Evolutionary conservation across 2,113 vertebrate genomes (phyloP).

Genomic region (Thymallus thymallus): DNA sequence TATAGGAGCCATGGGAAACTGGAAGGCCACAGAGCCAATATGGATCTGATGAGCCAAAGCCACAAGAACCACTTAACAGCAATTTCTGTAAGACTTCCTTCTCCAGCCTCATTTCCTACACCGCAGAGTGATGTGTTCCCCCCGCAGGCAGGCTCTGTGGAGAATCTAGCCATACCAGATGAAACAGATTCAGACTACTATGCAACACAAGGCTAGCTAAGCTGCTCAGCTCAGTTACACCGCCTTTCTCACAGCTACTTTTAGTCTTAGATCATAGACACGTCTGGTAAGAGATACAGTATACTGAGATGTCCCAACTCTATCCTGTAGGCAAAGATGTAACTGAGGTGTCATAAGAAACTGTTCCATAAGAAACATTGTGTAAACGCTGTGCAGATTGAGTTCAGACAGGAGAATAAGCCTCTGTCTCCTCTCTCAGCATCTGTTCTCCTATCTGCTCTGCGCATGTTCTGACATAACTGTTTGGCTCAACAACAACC

Average conservation of each 20-base stretch:
- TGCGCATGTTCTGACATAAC: not conserved
- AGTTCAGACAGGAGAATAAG: no score
- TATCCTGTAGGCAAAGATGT: no score
- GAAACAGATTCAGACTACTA: slow-evolving; percentile 18
- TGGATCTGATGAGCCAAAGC: slow-evolving; percentile 57
- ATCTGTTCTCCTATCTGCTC: not conserved
- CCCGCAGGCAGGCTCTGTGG: slow-evolving; percentile 33
- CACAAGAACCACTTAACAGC: slow-evolving; percentile 57
- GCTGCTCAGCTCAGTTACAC: no score
- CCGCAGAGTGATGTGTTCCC: slow-evolving; percentile 26
- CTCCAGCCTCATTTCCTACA: slow-evolving; percentile 51
- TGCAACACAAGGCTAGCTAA: not conserved
- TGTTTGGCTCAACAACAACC: not conserved
- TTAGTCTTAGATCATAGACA: no score
- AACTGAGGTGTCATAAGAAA: no score
- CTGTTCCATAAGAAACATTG: no score
- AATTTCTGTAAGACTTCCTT: slow-evolving; percentile 58
- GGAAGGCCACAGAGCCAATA: slow-evolving; percentile 46
- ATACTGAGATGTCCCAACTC: no score
- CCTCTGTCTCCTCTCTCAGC: no score
- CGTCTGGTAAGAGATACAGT: no score
- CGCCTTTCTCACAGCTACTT: no score
- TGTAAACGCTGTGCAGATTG: no score
- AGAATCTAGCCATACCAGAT: slow-evolving; percentile 43
- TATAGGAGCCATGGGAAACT: slow-evolving; percentile 44